Evolutionary conservation across 2,888 invertebrate species (phyloP), one percentile per base, ranked within the genome.

Genomic region (Gibbula magus): DNA sequence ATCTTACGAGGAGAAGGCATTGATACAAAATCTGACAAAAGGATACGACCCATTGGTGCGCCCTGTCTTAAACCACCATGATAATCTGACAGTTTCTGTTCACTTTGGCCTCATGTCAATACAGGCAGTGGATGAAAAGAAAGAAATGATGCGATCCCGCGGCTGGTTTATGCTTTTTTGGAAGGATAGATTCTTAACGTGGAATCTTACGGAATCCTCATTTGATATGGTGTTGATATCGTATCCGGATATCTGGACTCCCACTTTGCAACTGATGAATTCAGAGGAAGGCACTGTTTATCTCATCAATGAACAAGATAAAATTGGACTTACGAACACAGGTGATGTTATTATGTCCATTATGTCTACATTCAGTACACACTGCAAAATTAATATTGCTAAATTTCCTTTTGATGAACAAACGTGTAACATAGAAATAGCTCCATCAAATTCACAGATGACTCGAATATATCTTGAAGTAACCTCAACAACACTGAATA

Each of bases 381-480:
- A 52, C 22, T 75, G 75, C 52, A 75, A 75, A 29, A 32, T 75
- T 10, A 32, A 75, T 51, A 75, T 75, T 25, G 13, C 16, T 10
- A 52, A 75, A 18, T 75, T 52, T 13, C 75, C 75, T 20, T 52
- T 75, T 16, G 75, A 75, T 32, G n/a, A 20, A 22, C 75, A 75
- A 29, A 25, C 16, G 4, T 75, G 75, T 75, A 22, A 75, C 20
- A 75, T 75, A 3, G 16, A 32, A 4, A 22, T 75, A 75, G 22
- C 20, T 2, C 51, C 52, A 0, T 22, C 10, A 20, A 5, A 3
- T 20, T 18, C 25, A 0, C 0, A 22, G 22, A 7, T 52, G 52
- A 75, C 25, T 29, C 51, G 75, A 10, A 25, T 22, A 2, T 25
- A 45, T 32, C 10, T 75, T 18, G 52, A 16, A 0, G 52, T 75